These are phyloP conservation scores for Podargus strigoides DNA, from an alignment of 2,797 vertebrate species.

Conservation along the genomic window DNA sequence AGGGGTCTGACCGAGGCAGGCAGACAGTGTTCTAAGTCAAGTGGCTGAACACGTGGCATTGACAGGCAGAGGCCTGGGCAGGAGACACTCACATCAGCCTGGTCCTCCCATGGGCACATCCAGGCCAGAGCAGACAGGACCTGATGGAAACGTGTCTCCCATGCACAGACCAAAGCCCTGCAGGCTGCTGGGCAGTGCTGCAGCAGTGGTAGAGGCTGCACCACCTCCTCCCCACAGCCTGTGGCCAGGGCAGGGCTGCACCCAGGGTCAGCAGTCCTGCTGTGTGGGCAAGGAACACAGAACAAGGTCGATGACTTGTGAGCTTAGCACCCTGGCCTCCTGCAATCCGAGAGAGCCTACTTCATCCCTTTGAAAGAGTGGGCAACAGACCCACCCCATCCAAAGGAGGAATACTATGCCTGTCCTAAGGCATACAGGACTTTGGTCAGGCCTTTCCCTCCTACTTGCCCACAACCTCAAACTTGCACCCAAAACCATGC, in stretches of 20 bases:
- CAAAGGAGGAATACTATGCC: background rate
- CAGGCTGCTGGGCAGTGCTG: background rate
- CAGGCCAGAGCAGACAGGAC: background rate
- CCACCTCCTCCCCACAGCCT: background rate
- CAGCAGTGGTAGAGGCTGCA: background rate
- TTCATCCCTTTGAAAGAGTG: background rate
- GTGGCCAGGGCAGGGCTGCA: background rate
- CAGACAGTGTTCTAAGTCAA: background rate
- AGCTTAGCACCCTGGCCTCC: background rate
- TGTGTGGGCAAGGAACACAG: rapidly evolving
- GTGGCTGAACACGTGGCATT: rapidly evolving
- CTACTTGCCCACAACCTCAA: background rate
- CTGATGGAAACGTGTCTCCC: background rate
- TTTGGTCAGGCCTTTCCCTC: background rate
- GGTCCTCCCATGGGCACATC: background rate
- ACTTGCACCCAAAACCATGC: rapidly evolving
- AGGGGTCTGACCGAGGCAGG: background rate
- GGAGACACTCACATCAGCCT: background rate
- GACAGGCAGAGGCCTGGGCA: background rate
- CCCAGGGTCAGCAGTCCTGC: background rate
- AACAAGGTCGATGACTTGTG: background rate
- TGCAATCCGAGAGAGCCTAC: background rate
- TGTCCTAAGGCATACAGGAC: background rate
- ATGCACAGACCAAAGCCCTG: background rate
- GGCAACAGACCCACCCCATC: background rate